phyloP scores from a whole-genome alignment of 1,140 invertebrate species.

The Trichonephila inaurata region DNA sequence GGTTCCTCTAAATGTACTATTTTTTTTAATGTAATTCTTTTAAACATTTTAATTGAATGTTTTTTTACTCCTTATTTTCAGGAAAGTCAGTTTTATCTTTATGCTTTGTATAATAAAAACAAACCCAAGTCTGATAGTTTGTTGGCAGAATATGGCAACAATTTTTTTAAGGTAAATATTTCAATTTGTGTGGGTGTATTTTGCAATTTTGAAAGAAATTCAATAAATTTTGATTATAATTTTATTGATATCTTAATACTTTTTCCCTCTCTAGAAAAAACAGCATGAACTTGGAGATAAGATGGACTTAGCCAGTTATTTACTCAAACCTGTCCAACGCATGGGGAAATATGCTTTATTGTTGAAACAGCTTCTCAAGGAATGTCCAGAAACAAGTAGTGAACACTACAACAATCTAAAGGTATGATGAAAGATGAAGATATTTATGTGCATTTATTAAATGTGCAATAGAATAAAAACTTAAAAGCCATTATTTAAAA shows the following conservation, averaged over 20 bases:
- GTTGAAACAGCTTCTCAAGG: slow-evolving; percentile 92
- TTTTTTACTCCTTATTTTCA: slow-evolving; percentile 70
- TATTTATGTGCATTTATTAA: no score
- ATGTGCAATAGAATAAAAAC: no score
- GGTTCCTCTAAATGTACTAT: neutral
- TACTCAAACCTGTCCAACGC: slow-evolving; percentile 93
- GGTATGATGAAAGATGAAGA: neutral
- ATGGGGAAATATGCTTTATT: slow-evolving; percentile 94
- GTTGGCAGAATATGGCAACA: slow-evolving; percentile 76
- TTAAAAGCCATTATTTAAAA: no score
- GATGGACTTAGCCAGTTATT: slow-evolving; percentile 94
- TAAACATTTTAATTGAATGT: neutral
- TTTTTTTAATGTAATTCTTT: neutral
- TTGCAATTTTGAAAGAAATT: neutral
- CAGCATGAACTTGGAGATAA: slow-evolving; percentile 93
- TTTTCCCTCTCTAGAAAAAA: slow-evolving; percentile 84
- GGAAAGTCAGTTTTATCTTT: slow-evolving; percentile 77
- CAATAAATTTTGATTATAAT: neutral
- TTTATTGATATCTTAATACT: neutral
- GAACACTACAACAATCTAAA: slow-evolving; percentile 72
- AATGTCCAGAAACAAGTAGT: slow-evolving; percentile 79
- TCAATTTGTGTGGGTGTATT: neutral
- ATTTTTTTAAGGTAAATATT: slow-evolving; percentile 73
- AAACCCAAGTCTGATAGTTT: slow-evolving; percentile 77
- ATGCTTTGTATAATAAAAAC: slow-evolving; percentile 77